These are phyloP conservation scores for Patiria pectinifera DNA, from an alignment of 53 echinoderm and acorn worm genomes.

Conservation along the genomic window DNA sequence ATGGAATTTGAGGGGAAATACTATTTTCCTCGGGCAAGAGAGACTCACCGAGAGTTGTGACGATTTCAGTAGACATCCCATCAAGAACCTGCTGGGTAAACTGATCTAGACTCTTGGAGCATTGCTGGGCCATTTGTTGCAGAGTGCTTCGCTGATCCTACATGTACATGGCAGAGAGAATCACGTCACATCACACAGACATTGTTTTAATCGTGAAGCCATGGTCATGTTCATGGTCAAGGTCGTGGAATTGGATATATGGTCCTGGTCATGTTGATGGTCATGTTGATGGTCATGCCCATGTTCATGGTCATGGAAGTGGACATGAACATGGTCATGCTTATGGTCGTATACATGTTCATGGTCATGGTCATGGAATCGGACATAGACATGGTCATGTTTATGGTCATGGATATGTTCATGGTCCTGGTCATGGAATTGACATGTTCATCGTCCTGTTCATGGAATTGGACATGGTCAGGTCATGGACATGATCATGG, in stretches of 20 bases:
- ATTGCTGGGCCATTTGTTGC: constrained; percentile 92
- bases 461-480: neutral
- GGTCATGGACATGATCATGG: too few species aligned
- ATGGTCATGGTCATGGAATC: too few species aligned
- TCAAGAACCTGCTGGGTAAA: constrained; percentile 85
- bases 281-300: too few species aligned
- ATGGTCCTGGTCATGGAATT: too few species aligned
- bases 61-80: constrained; percentile 77
- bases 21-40: neutral
- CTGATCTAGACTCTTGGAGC: constrained; percentile 91
- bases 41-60: constrained; percentile 80
- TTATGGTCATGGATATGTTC: too few species aligned
- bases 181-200: neutral
- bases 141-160: constrained; percentile 96
- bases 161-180: neutral
- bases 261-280: neutral
- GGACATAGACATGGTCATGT: too few species aligned
- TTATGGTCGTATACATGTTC: too few species aligned
- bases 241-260: neutral
- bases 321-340: too few species aligned
- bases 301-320: too few species aligned
- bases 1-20: too few species aligned
- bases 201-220: neutral
- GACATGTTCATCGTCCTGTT: neutral
- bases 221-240: neutral